phyloP scores from a whole-genome alignment of 2,888 invertebrate species.

The Macropis europaea region DNA sequence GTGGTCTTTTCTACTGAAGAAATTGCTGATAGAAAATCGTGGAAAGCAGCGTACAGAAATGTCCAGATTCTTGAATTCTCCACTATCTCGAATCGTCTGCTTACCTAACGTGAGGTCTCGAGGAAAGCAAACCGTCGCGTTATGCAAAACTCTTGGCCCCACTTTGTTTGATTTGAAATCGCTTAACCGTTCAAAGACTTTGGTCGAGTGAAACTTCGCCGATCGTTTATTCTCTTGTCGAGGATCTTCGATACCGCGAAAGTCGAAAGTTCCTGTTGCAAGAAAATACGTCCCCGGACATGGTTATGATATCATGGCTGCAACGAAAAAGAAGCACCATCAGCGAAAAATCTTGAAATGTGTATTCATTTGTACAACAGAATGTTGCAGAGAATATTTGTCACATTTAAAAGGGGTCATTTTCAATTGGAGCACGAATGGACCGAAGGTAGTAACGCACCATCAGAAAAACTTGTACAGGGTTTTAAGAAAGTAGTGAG shows the following conservation, averaged over 20 bases:
- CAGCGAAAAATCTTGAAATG: slow-evolving; percentile 24
- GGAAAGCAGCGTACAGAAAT: too few relatives aligned
- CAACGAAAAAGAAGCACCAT: slow-evolving; percentile 30
- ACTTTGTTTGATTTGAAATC: slow-evolving; percentile 31
- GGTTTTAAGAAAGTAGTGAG: too few relatives aligned
- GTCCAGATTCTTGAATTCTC: background rate
- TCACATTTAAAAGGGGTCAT: too few relatives aligned
- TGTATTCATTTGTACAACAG: too few relatives aligned
- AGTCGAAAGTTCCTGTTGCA: slow-evolving; percentile 12
- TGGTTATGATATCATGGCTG: background rate
- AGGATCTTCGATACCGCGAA: slow-evolving; percentile 12
- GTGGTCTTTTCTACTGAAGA: too few relatives aligned
- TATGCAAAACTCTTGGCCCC: slow-evolving; percentile 18
- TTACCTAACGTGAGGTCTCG: background rate
- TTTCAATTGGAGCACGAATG: too few relatives aligned
- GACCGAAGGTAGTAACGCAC: too few relatives aligned
- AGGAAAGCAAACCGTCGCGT: slow-evolving; percentile 6
- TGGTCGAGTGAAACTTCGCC: slow-evolving; percentile 22
- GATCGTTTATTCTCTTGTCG: slow-evolving; percentile 4
- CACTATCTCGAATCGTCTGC: background rate
- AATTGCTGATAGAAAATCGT: too few relatives aligned
- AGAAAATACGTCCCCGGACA: slow-evolving; percentile 19
- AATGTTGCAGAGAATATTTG: too few relatives aligned
- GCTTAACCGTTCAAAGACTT: background rate
- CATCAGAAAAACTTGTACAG: too few relatives aligned